These are phyloP conservation scores for Autographa gamma DNA, from an alignment of 2,888 invertebrate species.

Conservation along the genomic window DNA sequence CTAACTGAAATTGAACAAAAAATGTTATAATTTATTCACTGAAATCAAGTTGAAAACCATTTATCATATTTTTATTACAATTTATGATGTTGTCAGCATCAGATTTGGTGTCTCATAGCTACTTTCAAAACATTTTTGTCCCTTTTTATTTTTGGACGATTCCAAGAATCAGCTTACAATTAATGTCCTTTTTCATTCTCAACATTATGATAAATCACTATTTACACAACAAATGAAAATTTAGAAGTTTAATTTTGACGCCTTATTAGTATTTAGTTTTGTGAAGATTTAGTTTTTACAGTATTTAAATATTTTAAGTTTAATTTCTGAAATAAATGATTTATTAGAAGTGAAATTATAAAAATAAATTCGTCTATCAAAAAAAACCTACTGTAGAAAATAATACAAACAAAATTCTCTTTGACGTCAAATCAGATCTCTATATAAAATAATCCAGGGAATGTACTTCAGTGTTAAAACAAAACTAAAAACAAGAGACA, in stretches of 20 bases:
- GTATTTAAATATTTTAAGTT: too few species aligned
- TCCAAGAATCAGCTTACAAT: neutral
- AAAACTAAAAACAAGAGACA: constrained; percentile 3
- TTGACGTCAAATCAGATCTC: neutral
- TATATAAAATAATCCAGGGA: neutral
- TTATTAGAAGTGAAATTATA: too few species aligned
- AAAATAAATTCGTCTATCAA: too few species aligned
- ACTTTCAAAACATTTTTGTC: neutral
- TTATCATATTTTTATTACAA: neutral
- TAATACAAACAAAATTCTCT: neutral
- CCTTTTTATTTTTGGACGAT: neutral
- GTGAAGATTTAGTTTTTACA: too few species aligned
- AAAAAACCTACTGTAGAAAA: neutral
- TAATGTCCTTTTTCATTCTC: neutral
- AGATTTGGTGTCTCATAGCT: neutral
- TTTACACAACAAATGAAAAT: too few species aligned
- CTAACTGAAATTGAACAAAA: too few species aligned
- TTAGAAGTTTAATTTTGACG: too few species aligned
- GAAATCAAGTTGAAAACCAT: neutral
- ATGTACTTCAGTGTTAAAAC: neutral
- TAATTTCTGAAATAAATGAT: too few species aligned
- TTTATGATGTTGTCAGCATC: neutral
- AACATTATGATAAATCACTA: neutral
- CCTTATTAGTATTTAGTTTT: too few species aligned
- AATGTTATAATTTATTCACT: too few species aligned